These are phyloP conservation scores for Trichonephila inaurata DNA, from an alignment of 1,140 invertebrate genomes.

Conservation along the genomic window DNA sequence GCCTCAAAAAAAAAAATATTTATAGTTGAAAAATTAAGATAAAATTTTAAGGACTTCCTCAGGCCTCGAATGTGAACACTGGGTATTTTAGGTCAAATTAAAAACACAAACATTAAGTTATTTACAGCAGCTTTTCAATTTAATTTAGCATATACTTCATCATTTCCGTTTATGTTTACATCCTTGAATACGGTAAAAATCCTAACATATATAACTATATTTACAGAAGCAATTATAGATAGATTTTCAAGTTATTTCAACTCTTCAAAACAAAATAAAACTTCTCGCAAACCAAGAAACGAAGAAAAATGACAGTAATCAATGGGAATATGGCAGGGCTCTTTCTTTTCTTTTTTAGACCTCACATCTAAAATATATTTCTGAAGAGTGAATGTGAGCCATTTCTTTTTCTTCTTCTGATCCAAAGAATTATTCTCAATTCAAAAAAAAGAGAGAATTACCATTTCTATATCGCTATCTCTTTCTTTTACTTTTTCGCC, in stretches of 20 bases:
- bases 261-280: background rate
- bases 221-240: no score
- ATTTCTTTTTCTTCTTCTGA: background rate
- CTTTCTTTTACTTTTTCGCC: background rate
- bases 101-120: no score
- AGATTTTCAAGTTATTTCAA: background rate
- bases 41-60: no score
- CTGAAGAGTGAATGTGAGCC: background rate
- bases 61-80: no score
- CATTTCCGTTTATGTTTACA: no score
- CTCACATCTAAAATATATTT: background rate
- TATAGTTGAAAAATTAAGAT: no score
- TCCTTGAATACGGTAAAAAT: no score
- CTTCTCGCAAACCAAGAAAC: background rate
- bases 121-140: no score
- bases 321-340: background rate
- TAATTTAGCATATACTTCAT: no score
- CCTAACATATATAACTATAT: no score
- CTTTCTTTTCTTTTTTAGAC: background rate
- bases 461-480: background rate
- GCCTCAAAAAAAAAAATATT: no score
- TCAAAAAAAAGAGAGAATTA: background rate
- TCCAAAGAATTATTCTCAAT: background rate
- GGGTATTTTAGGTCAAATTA: no score
- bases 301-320: background rate